Evolutionary conservation across 2,888 invertebrate genomes (phyloP).

Genomic region (Anoncus sp.): DNA sequence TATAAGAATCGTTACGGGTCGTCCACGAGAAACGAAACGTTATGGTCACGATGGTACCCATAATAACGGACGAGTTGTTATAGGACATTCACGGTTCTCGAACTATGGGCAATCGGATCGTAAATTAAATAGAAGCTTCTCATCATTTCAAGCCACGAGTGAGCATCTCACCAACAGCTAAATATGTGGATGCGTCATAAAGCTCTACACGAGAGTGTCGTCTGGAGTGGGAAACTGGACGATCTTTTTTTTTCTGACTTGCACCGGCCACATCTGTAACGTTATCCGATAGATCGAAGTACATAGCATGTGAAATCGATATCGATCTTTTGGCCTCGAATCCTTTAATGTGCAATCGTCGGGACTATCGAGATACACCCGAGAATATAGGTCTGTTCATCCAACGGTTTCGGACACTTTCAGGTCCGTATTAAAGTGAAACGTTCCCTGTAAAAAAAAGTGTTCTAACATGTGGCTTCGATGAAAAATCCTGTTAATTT

Average conservation of each 20-base stretch:
- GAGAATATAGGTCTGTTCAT: background rate
- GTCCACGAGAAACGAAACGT: constrained; percentile 37
- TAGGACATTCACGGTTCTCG: constrained; percentile 28
- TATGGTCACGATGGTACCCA: constrained; percentile 17
- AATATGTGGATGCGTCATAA: constrained; percentile 67
- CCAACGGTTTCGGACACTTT: too few relatives aligned
- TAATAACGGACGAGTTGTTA: constrained; percentile 16
- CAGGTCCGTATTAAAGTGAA: too few relatives aligned
- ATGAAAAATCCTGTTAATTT: too few relatives aligned
- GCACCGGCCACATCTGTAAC: constrained; percentile 6
- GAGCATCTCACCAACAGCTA: constrained; percentile 62
- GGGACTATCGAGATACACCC: background rate
- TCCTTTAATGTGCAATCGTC: background rate
- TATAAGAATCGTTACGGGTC: constrained; percentile 20
- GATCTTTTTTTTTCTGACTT: constrained; percentile 5
- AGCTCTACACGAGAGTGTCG: constrained; percentile 53
- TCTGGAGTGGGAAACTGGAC: constrained; percentile 8
- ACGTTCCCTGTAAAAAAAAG: too few relatives aligned
- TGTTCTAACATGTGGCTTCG: too few relatives aligned
- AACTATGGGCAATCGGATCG: constrained; percentile 55
- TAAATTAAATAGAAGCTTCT: constrained; percentile 68
- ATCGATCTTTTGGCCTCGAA: background rate
- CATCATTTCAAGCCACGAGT: constrained; percentile 20
- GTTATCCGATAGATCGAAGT: constrained; percentile 3
- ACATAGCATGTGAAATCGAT: background rate